Base-by-base conservation (phyloP, 2,113 vertebrate species). In the Chionodraco myersi region DNA sequence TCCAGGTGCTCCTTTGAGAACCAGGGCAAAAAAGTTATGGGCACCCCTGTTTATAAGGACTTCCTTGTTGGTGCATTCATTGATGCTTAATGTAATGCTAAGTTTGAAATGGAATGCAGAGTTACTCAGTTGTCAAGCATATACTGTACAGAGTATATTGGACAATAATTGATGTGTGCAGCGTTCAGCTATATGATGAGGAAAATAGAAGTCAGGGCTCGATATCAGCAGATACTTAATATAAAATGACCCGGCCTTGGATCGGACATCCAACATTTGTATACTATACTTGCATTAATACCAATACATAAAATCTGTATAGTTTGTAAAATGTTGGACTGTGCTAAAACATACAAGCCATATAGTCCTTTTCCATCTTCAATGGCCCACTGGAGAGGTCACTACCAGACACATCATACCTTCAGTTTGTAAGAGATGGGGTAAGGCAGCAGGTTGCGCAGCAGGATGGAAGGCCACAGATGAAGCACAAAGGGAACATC, bases 371-470 rank as follows among this genome's bases (percentile, higher is more conserved):
- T 56, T 11, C 6, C 36, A 41, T 41, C 36, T 7, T 1, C 36
- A 41, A 7, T 41, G 36, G 36, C 36, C 36, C 36, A 7, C 36
- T 41, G 36, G 36, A 53, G 3, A 4, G 26, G 13, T 21, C 12
- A 53, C 56, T 11, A 63, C 4, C 10, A 52, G 10, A 30, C 10
- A 12, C 9, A 45, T 45, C 56, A 30, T 87, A 94, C 93, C 86
- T 92, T 89, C 1, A 93, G 78, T 48, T 81, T 75, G 53, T 96
- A 99, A 72, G 93, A 88, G 77, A 99, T 94, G 26, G 96, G 91
- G 81, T 98, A 99, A n/a, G 98, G 98, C 88, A 99, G 95, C 77
- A 97, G 94, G 91, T 99, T 99, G 56, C 94, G 95, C 3, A 99
- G 95, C 86, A 98, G 92, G 72, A 98, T 88, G 48, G 96, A 94